Evolutionary conservation across 2,113 vertebrate species (phyloP).

Genomic region (Anarrhichthys ocellatus): DNA sequence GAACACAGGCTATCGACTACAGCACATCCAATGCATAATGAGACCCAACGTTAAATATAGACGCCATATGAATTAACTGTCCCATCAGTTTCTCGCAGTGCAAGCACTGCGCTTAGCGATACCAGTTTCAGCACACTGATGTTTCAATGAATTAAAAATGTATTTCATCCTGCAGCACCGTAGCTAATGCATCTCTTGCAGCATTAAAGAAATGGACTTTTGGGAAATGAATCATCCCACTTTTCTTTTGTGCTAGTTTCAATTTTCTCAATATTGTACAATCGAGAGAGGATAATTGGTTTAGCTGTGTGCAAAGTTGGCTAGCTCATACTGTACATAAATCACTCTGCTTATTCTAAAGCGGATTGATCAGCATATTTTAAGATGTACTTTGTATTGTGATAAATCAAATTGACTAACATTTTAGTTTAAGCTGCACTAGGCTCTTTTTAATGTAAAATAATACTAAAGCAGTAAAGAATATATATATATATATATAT

Average conservation of each 20-base stretch:
- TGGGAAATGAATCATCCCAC: slow-evolving; percentile 55
- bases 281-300: slow-evolving; percentile 66
- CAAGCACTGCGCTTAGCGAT: slow-evolving; percentile 11
- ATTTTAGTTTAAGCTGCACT: slow-evolving; percentile 32
- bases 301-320: slow-evolving; percentile 57
- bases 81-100: slow-evolving; percentile 13
- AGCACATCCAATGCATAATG: slow-evolving; percentile 4
- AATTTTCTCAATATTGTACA: slow-evolving; percentile 64
- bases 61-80: slow-evolving; percentile 31
- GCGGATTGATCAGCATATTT: slow-evolving; percentile 62
- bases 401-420: slow-evolving; percentile 54
- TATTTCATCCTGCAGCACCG: slow-evolving; percentile 39
- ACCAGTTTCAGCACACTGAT: slow-evolving; percentile 25
- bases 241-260: slow-evolving; percentile 35
- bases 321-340: slow-evolving; percentile 43
- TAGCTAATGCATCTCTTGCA: slow-evolving; percentile 20
- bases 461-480: background rate
- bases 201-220: slow-evolving; percentile 25
- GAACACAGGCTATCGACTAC: background rate
- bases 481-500: background rate
- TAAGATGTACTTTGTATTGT: slow-evolving; percentile 35
- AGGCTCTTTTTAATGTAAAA: background rate
- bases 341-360: slow-evolving; percentile 46
- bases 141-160: slow-evolving; percentile 52
- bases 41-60: slow-evolving; percentile 33